These are phyloP conservation scores for Eubucco bourcierii DNA, from an alignment of 2,113 vertebrate genomes.

Conservation along the genomic window DNA sequence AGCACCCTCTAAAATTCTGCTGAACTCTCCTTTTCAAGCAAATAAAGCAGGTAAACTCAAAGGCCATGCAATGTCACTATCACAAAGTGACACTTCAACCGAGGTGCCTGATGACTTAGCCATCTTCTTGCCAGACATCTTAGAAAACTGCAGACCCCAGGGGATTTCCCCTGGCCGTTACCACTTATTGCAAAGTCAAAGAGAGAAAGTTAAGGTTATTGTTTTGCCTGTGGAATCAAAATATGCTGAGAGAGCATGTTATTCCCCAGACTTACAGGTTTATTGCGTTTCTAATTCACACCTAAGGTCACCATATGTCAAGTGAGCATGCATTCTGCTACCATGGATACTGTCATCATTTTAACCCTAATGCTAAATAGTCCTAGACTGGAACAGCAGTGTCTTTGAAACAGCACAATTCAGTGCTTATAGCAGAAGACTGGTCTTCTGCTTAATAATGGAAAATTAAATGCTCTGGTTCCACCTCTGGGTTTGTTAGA, in stretches of 20 bases:
- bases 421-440: neutral
- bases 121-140: constrained; percentile 49
- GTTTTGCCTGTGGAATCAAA: constrained; percentile 34
- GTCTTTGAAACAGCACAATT: neutral
- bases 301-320: constrained; percentile 67
- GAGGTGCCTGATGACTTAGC: constrained; percentile 60
- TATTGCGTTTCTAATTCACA: constrained; percentile 65
- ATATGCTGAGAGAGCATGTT: constrained; percentile 66
- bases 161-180: constrained; percentile 21
- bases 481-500: neutral
- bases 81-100: constrained; percentile 63
- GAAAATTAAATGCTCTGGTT: neutral
- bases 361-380: constrained; percentile 30
- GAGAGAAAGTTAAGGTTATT: constrained; percentile 23
- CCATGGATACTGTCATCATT: constrained; percentile 22
- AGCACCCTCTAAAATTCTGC: constrained; percentile 71
- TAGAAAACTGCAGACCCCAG: constrained; percentile 25
- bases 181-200: constrained; percentile 62
- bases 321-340: constrained; percentile 17
- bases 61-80: constrained; percentile 65
- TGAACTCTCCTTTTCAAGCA: constrained; percentile 71
- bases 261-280: constrained; percentile 61
- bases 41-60: constrained; percentile 74
- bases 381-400: neutral
- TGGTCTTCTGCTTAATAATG: neutral